Evolutionary conservation across 2,113 vertebrate species (phyloP).

Genomic region (Numida meleagris): DNA sequence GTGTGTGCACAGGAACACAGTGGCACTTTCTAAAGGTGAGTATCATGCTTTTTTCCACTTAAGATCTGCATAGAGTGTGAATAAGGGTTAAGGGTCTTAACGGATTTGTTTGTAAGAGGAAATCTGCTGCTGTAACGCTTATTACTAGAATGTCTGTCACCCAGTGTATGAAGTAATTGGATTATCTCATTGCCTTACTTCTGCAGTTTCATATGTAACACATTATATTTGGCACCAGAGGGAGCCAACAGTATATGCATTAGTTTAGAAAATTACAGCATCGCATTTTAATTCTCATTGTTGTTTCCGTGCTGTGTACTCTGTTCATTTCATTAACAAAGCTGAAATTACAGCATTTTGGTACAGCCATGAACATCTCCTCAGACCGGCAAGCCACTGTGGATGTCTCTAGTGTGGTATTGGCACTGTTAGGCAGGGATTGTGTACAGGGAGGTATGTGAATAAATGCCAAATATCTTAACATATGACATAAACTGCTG

Average conservation of each 20-base stretch:
- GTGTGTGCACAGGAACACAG: rapidly evolving
- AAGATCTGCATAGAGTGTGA: background rate
- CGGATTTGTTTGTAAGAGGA: background rate
- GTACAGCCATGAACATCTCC: background rate
- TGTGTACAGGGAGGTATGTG: background rate
- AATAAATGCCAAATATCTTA: slow-evolving; percentile 63
- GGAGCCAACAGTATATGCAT: slow-evolving; percentile 41
- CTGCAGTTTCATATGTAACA: background rate
- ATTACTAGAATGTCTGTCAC: background rate
- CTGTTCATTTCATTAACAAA: background rate
- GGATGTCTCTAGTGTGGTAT: background rate
- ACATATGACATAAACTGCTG: slow-evolving; percentile 47
- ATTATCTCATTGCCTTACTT: slow-evolving; percentile 7
- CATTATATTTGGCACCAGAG: slow-evolving; percentile 48
- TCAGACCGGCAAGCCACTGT: background rate
- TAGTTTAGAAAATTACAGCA: background rate
- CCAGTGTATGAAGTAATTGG: background rate
- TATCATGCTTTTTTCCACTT: rapidly evolving
- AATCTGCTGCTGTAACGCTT: background rate
- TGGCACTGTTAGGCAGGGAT: slow-evolving; percentile 28
- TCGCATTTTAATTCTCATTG: background rate
- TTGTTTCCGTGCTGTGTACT: background rate
- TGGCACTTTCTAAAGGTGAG: background rate
- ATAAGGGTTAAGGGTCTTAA: background rate
- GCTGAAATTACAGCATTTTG: background rate